Evolutionary conservation across 2,797 vertebrate genomes (phyloP), one percentile per base, ranked within the genome.

Genomic region (Thalassophryne amazonica): DNA sequence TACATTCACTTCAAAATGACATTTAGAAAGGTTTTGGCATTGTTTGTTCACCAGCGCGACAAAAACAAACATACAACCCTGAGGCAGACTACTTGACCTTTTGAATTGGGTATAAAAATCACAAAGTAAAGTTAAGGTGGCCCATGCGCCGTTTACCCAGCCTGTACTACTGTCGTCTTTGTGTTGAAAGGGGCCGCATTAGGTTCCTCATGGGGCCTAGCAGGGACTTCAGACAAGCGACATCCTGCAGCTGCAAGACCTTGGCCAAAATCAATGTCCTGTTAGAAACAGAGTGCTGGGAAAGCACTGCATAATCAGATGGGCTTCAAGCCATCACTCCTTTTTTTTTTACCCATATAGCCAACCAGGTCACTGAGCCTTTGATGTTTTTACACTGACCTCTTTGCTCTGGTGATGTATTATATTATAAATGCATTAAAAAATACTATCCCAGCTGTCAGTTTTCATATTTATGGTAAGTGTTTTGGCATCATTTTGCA

Each of bases 211-310:
- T 32, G 4, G 42, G 68, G 64, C 76, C 63, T 50, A 16, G 49
- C 60, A 29, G 61, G 73, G 65, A 73, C 73, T 62, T 60, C 52
- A 79, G 74, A 75, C 34, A 13, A 74, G 64, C 46, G 48, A 58
- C 69, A 78, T 83, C 74, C 78, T 74, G 66, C 60, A 67, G 65
- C 63, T 56, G 23, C n/a, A 1, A 51, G 42, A 41, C 7, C 6
- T 2, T 5, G 30, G 86, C 87, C 86, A 89, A 88, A 70, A 81
- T 85, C 86, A 88, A 85, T 85, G 86, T 86, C 72, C 60, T 59
- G 51, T 17, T 40, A 46, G 74, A 71, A 69, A 69, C 50, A 47
- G 40, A 49, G 70, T 14, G 54, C 72, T 68, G 71, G 75, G 73
- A 85, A 80, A 84, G 63, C 30, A 56, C 78, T 59, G 56, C 56